Evolutionary conservation across 2,113 vertebrate species (phyloP).

Genomic region (Odocoileus hemionus): DNA sequence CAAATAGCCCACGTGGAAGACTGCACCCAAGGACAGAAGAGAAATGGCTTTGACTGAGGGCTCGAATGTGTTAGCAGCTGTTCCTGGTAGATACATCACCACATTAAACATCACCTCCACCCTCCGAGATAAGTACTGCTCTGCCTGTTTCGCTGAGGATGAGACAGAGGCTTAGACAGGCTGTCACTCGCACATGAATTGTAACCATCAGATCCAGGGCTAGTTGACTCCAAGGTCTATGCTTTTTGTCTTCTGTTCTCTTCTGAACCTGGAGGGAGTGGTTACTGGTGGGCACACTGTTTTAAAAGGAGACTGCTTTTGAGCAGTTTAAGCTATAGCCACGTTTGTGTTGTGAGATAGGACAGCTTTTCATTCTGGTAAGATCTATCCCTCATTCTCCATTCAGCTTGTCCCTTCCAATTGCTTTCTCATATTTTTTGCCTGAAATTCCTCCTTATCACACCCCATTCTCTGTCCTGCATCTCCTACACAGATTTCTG

Average conservation of each 20-base stretch:
- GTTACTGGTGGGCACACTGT: background rate
- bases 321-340: background rate
- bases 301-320: background rate
- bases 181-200: background rate
- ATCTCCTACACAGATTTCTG: background rate
- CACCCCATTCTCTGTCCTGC: background rate
- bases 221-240: background rate
- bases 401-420: background rate
- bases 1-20: background rate
- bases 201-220: background rate
- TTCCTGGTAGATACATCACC: too few species aligned
- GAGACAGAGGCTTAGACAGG: background rate
- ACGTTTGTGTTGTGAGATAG: background rate
- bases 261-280: background rate
- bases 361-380: background rate
- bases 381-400: background rate
- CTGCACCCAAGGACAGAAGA: background rate
- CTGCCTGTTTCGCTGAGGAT: background rate
- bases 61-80: background rate
- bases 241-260: background rate
- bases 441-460: background rate
- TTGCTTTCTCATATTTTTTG: background rate
- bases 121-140: background rate
- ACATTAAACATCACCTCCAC: background rate
- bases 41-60: background rate